A percentile compares a stretch with the other conserved stretches of the same genome.
Evolutionary conservation across 2,888 invertebrate genomes (phyloP).

Genomic region (Microplitis manilae): DNA sequence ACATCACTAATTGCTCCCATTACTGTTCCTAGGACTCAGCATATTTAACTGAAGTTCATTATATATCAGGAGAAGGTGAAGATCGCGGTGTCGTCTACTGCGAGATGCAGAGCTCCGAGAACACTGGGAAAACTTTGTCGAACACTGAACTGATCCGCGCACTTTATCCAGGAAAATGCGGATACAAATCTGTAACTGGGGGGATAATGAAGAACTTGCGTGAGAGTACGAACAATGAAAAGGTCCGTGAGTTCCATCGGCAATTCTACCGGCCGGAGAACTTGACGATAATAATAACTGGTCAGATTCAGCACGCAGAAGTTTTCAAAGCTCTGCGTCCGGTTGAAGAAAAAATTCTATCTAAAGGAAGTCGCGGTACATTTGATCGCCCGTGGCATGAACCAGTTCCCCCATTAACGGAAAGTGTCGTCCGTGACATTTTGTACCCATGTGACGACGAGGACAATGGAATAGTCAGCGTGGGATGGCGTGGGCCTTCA

Average conservation of each 20-base stretch:
- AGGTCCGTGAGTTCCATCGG: constrained; percentile 77
- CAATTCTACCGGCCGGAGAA: constrained; percentile 93
- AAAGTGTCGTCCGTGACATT: constrained; percentile 75
- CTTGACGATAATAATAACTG: constrained; percentile 86
- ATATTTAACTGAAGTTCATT: constrained; percentile 92
- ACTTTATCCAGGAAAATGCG: constrained; percentile 86
- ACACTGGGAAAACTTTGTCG: constrained; percentile 82
- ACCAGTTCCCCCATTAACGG: constrained; percentile 77
- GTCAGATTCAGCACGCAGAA: constrained; percentile 83
- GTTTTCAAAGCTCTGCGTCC: constrained; percentile 82
- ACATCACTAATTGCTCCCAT: too few species aligned
- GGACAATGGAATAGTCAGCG: constrained; percentile 83
- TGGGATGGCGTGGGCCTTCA: constrained; percentile 87
- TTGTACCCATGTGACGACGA: constrained; percentile 89
- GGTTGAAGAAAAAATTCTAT: constrained; percentile 83
- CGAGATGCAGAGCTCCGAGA: constrained; percentile 93
- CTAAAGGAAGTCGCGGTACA: constrained; percentile 75
- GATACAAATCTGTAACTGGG: constrained; percentile 89
- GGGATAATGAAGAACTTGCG: constrained; percentile 83
- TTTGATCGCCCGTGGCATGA: constrained; percentile 86
- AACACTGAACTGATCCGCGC: constrained; percentile 78
- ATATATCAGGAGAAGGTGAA: constrained; percentile 88
- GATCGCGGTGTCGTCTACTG: constrained; percentile 97
- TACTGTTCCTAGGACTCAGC: constrained; percentile 78
- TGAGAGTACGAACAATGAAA: constrained; percentile 77